Percentiles rank a stretch among this genome's conserved stretches.
phyloP scores from a whole-genome alignment of 2,797 vertebrate genomes.

The Phoebastria nigripes region DNA sequence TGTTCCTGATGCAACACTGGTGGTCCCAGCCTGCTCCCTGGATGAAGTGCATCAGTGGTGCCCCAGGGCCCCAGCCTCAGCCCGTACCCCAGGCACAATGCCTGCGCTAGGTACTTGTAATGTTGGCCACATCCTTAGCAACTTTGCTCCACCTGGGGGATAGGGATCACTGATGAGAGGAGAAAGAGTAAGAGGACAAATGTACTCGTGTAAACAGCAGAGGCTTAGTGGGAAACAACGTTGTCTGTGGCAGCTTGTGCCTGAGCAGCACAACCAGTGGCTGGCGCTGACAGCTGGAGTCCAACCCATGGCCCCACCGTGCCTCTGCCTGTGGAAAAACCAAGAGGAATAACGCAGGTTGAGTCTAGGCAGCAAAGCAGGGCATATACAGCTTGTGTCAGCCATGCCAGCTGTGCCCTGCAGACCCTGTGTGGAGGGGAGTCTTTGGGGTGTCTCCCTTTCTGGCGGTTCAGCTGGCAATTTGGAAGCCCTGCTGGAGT shows the following conservation, averaged over 20 bases:
- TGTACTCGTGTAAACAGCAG: background rate
- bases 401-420: background rate
- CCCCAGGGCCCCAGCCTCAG: background rate
- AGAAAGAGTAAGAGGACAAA: background rate
- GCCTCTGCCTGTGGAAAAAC: background rate
- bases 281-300: background rate
- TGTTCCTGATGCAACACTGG: background rate
- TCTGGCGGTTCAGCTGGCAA: background rate
- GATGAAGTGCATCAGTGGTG: background rate
- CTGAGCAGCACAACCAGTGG: background rate
- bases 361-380: background rate
- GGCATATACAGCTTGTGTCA: background rate
- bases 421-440: background rate
- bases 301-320: background rate
- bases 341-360: background rate
- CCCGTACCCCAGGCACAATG: background rate
- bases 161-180: background rate
- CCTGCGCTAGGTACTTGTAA: background rate
- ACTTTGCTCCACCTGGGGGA: background rate
- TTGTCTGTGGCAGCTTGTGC: background rate
- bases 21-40: background rate
- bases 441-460: background rate
- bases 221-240: background rate
- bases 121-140: rapidly evolving
- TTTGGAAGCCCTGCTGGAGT: background rate